Base-by-base conservation (phyloP, 2,888 invertebrate species). In the Lasioglossum villosulum region DNA sequence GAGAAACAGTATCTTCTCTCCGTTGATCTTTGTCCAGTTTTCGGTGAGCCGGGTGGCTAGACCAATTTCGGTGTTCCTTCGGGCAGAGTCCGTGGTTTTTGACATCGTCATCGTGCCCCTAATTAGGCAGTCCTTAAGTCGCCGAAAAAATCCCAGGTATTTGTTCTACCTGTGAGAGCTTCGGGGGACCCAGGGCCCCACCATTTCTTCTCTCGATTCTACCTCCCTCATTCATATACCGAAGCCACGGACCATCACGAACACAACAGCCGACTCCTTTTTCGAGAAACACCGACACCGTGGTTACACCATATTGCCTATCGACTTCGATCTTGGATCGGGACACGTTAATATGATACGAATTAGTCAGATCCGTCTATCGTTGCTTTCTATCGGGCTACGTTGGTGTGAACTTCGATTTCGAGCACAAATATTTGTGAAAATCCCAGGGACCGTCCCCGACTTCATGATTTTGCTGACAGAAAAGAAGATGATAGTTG, bases 71-170 rank as follows among this genome's bases (percentile, higher is more conserved):
- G 83, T 86, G 83, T 86, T 86, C 82, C 91, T 77, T 23, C 86
- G 70, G 82, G 82, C 82, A 80, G 75, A 78, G 80, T 84, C 89
- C 90, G 88, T 91, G 87, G 86, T 92, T 93, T 91, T 91, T 92
- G 90, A 92, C 91, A 90, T 90, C 90, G 92, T 92, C 91, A 90
- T 92, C 89, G 89, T 90, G 89, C 85, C 89, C 89, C 92, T 93
- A 93, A 93, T 93, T 93, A 92, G 93, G 86, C 88, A 86, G 83
- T 89, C 89, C 90, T 90, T 87, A 88, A 91, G 89, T 88, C 86
- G 88, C 83, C 86, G 91, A 89, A 91, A 89, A 90, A 91, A 88
- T 88, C 85, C 82, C 87, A 90, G 91, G 92, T 92, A 91, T 93
- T 91, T 91, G 89, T 92, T 92, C 91, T 92, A 93, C 92, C 93